Evolutionary conservation across 2,113 vertebrate genomes (phyloP), one percentile per base, ranked within the genome.

Genomic region (Glareola pratincola): DNA sequence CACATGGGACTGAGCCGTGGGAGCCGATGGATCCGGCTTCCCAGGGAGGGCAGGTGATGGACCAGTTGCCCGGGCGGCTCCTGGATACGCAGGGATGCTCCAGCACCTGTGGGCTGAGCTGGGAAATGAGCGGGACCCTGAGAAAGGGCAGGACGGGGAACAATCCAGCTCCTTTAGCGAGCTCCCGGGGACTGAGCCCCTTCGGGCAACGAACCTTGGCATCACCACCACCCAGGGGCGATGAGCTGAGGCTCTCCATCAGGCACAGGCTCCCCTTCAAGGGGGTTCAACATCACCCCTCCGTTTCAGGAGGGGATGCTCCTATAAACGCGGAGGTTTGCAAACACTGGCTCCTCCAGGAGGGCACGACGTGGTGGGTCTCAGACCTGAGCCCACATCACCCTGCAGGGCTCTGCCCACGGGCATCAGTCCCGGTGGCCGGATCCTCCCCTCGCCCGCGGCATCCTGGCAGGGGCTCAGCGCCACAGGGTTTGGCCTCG

Each of bases 401-500:
- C 26, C 6, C 45, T 43, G 56, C 29, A 10, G 21, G 43, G 21
- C 48, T 60, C 39, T 88, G 63, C 43, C 37, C 57, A 8, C 0
- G 3, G 43, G 39, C 23, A 23, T n/a, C 36, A 26, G 12, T 19
- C 37, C 20, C 47, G 41, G 62, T 1, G 6, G 59, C 14, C 4
- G 3, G 29, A 76, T 51, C 51, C 11, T 48, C 5, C 30, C 26
- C 20, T 66, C 0, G 0, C 45, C 39, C 36, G 3, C 1, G 0
- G 45, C 1, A 1, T n/a, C 37, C 23, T 43, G 63, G 72, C 27
- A 71, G 20, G 14, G 10, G 20, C 26, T 83, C 21, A 45, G 82
- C 6, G 0, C 54, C 0, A 0, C 26, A 34, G 11, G 32, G n/a
- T 9, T 68, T 54, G 34, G 60, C 37, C 41, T 64, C 0, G 0